Conservation (phyloP, 2,888 invertebrate species). For the Pachycephus smyrnensis region DNA sequence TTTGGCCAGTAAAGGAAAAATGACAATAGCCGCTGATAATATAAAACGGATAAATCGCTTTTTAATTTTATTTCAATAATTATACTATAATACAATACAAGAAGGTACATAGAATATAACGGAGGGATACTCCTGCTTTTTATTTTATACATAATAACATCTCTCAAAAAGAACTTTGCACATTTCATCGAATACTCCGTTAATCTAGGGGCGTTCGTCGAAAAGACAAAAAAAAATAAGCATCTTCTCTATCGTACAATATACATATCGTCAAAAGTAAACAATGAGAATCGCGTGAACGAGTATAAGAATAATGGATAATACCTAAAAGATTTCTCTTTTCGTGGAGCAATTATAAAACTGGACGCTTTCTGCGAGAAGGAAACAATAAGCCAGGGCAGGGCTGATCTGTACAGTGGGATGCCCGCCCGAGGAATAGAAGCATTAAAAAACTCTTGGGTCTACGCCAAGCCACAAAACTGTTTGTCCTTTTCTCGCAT, state of each 20-base stretch:
- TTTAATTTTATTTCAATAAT: too few species aligned
- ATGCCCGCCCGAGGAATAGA: slow-evolving; percentile 44
- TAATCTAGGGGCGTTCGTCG: slow-evolving; percentile 20
- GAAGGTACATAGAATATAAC: too few species aligned
- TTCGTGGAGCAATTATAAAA: too few species aligned
- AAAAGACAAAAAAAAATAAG: slow-evolving; percentile 27
- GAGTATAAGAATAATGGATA: too few species aligned
- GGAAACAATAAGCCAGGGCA: slow-evolving; percentile 16
- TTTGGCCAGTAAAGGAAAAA: too few species aligned
- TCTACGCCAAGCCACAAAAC: too few species aligned
- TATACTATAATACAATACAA: too few species aligned
- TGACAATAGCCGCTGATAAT: too few species aligned
- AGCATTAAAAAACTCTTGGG: slow-evolving; percentile 37
- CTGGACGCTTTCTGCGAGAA: slow-evolving; percentile 26
- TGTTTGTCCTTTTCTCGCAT: too few species aligned
- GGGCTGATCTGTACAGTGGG: slow-evolving; percentile 40
- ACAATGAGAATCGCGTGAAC: slow-evolving; percentile 7
- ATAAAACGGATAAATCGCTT: too few species aligned
- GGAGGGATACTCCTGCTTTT: too few species aligned
- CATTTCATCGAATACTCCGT: slow-evolving; percentile 39
- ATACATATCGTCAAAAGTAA: slow-evolving; percentile 26
- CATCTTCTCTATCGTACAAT: slow-evolving; percentile 30
- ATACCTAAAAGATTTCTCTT: too few species aligned
- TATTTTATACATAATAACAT: slow-evolving; percentile 48
- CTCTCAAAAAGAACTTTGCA: slow-evolving; percentile 47